Percentiles rank a stretch among this genome's conserved stretches.
Conservation (phyloP, 1,140 invertebrate genomes). For the Drosophila tsacasi region DNA sequence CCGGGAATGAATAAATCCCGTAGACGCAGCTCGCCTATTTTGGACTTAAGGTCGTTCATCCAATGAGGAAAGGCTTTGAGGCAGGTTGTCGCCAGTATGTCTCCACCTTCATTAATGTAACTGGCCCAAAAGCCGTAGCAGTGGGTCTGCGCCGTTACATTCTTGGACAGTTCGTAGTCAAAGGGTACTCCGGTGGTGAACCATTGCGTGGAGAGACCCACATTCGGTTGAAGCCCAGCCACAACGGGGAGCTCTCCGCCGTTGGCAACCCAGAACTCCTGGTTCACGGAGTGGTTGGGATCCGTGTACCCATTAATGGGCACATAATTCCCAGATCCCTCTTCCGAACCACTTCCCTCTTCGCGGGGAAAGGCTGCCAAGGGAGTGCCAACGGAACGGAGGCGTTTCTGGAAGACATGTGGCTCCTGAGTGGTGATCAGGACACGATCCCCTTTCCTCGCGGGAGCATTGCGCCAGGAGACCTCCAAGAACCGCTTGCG, state of each 20-base stretch:
- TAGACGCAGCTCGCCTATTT: slow-evolving; percentile 85
- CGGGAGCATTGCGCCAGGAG: slow-evolving; percentile 78
- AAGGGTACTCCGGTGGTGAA: slow-evolving; percentile 80
- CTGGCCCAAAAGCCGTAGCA: slow-evolving; percentile 84
- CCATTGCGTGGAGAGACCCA: slow-evolving; percentile 57
- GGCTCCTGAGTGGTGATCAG: slow-evolving; percentile 68
- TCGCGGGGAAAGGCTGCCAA: slow-evolving; percentile 56
- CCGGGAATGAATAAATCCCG: slow-evolving; percentile 88
- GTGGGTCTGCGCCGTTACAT: slow-evolving; percentile 52
- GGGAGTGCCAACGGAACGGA: slow-evolving; percentile 49
- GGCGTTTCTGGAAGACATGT: slow-evolving; percentile 55
- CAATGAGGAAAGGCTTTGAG: slow-evolving; percentile 87
- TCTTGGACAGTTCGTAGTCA: slow-evolving; percentile 62
- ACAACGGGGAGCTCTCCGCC: slow-evolving; percentile 56
- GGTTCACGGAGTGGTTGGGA: slow-evolving; percentile 4
- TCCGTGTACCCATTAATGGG: slow-evolving; percentile 61
- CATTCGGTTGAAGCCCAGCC: slow-evolving; percentile 65
- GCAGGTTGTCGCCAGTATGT: slow-evolving; percentile 84
- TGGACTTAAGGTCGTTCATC: slow-evolving; percentile 86
- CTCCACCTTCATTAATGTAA: slow-evolving; percentile 66
- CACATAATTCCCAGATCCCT: slow-evolving; percentile 40
- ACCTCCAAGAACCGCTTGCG: slow-evolving; percentile 76
- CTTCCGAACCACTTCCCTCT: slow-evolving; percentile 57
- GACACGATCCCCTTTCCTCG: slow-evolving; percentile 55
- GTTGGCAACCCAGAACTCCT: slow-evolving; percentile 70